Base-by-base conservation (phyloP, 2,113 vertebrate genomes). In the Helogale parvula region DNA sequence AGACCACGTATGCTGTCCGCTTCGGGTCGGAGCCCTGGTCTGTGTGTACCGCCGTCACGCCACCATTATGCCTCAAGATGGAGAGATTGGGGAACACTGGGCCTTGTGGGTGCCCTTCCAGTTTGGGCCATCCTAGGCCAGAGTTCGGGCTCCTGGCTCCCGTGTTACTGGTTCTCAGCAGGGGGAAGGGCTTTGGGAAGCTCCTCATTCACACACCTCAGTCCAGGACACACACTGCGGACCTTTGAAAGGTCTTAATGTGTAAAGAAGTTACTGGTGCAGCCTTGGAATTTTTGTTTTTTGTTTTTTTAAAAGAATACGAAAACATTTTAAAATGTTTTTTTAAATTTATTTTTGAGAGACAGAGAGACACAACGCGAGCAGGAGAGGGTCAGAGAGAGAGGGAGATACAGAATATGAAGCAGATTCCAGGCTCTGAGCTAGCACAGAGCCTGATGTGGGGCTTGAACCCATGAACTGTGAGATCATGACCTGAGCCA, bases 41-140 rank as follows among this genome's bases (percentile, higher is more conserved):
- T 2, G 1, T 41, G 23, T 3, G 0, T 12, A 14, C 23, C 9
- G 27, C 21, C 19, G 6, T 41, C 50, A n/a, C 17, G 31, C 33
- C n/a, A 33, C 2, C 0, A 1, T 31, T 17, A 12, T 12, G 13
- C 29, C 31, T 65, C 86, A 21, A 66, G 23, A 29, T 27, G 27
- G 25, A 9, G 35, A 54, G n/a, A 77, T 71, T 89, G 0, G 52
- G 89, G n/a, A 72, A 33, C 12, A 9, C 45, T 23, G 17, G 11
- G 45, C 27, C n/a, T 80, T 21, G 9, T 38, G 14, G 1, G 41
- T 35, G 29, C 3, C 65, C 81, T 76, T 94, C 2, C 50, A 19
- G 29, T 19, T 5, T 54, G 13, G 38, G 35, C 21, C 23, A 54
- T 1, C 1, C 57, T 5, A 29, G 60, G 23, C 15, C 25, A 3